Evolutionary conservation across 2,797 vertebrate species (phyloP).

Genomic region (Sus cebifrons): DNA sequence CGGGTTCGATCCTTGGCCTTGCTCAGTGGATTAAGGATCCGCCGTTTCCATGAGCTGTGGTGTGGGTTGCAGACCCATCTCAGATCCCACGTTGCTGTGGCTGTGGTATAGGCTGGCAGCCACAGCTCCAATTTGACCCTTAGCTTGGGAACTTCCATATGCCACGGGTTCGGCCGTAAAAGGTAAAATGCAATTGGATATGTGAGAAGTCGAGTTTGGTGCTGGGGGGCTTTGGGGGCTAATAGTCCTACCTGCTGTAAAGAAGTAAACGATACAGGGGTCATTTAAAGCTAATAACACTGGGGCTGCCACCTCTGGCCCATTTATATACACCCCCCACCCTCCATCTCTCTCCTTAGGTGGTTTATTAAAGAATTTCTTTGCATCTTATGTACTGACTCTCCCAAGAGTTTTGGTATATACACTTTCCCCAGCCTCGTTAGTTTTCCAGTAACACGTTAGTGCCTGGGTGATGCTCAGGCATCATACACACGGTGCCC

Average conservation of each 20-base stretch:
- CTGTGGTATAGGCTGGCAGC: too few relatives aligned
- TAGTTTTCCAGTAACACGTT: not conserved
- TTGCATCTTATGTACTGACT: not conserved
- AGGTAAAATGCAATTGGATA: not conserved
- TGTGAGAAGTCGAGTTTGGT: not conserved
- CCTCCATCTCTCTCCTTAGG: not conserved
- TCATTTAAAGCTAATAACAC: not conserved
- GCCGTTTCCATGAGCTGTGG: too few relatives aligned
- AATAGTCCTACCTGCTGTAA: not conserved
- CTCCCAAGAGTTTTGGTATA: not conserved
- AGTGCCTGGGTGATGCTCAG: not conserved
- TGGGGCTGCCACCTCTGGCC: not conserved
- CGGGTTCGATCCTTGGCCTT: too few relatives aligned
- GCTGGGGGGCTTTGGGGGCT: not conserved
- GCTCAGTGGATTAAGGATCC: too few relatives aligned
- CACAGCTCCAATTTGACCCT: too few relatives aligned
- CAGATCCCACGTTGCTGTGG: too few relatives aligned
- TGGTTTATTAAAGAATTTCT: not conserved
- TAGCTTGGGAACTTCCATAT: too few relatives aligned
- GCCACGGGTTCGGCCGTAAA: too few relatives aligned
- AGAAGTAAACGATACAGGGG: not conserved
- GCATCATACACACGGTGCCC: not conserved
- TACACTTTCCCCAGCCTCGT: not conserved
- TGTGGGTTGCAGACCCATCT: too few relatives aligned
- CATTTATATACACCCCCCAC: too few relatives aligned